Base-by-base conservation (phyloP, 1,140 invertebrate genomes). In the Ephestia elutella region DNA sequence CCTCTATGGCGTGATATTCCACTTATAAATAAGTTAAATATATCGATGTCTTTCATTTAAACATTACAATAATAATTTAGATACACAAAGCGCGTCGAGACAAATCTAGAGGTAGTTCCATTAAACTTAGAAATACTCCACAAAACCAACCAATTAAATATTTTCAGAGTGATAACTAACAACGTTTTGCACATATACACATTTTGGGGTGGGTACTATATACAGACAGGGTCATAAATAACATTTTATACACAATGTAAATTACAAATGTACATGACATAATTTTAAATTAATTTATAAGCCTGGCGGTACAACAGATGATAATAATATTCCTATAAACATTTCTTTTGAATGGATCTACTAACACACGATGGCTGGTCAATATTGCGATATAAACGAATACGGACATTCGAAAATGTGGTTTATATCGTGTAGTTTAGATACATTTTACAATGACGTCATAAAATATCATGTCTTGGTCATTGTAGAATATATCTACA, bases 221-320 rank as follows among this genome's bases (percentile, higher is more conserved):
- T 15, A 44, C n/a, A 44, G 15, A 15, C n/a, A 44, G 15, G 4
- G 13, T 5, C 15, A 15, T 44, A 44, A 44, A 44, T 44, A 44
- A 15, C n/a, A 44, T 44, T 3, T 44, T 44, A 44, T 44, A 44
- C 30, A 32, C 30, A 44, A 10, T 44, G 2, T 44, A 44, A 44
- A 44, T 44, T 44, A 44, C 38, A 44, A 44, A 44, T 44, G 38
- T 44, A 44, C 38, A 38, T 38, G 32, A 38, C 32, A 44, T 15
- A 25, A 25, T 25, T 25, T 2, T 25, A 25, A 32, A 32, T 7
- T 32, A 11, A 9, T 7, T 32, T 32, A 8, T 9, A 32, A 32
- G 25, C 30, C 9, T 4, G 30, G 8, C 30, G 30, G 1, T 10
- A 32, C 30, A 11, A 32, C 30, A 32, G 4, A 10, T 11, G 3